Evolutionary conservation across 37 sponge, comb jelly and placozoan genomes (phyloP).

Genomic region (Hormiphora californensis): DNA sequence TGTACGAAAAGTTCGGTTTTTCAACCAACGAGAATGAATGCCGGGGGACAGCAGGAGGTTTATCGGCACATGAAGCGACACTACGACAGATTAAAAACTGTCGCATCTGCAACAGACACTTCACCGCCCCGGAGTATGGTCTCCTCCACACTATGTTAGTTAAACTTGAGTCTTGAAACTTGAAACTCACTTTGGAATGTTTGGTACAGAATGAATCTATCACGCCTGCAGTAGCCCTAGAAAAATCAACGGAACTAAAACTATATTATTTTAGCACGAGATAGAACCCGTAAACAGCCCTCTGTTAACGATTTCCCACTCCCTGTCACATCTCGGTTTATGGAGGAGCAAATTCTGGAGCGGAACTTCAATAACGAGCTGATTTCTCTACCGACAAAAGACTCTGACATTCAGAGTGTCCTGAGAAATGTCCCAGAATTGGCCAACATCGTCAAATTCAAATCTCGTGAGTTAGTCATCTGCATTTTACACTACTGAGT

Average conservation of each 20-base stretch:
- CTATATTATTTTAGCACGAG: neutral
- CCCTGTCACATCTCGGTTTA: conserved; percentile 11
- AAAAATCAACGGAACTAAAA: neutral
- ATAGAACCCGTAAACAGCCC: conserved; percentile 5
- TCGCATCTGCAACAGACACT: conserved; percentile 30
- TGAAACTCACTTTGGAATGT: neutral
- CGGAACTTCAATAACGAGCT: neutral
- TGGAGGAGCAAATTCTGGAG: neutral
- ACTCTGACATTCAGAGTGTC: conserved; percentile 33
- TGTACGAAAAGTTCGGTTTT: conserved; percentile 39
- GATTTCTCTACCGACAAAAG: conserved; percentile 39
- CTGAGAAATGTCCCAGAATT: conserved; percentile 18
- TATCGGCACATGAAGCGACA: conserved; percentile 53
- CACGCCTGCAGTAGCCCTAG: neutral
- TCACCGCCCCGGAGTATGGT: neutral
- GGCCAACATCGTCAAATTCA: neutral
- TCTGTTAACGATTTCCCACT: neutral
- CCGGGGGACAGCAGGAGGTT: conserved; percentile 45
- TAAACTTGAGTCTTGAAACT: neutral
- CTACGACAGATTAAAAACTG: conserved; percentile 22
- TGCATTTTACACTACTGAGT: neutral
- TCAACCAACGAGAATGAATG: conserved; percentile 20
- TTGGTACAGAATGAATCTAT: neutral
- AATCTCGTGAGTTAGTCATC: neutral
- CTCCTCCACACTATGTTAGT: neutral